These are phyloP conservation scores for Urophycis tenuis DNA, from an alignment of 2,797 vertebrate species.

Conservation along the genomic window DNA sequence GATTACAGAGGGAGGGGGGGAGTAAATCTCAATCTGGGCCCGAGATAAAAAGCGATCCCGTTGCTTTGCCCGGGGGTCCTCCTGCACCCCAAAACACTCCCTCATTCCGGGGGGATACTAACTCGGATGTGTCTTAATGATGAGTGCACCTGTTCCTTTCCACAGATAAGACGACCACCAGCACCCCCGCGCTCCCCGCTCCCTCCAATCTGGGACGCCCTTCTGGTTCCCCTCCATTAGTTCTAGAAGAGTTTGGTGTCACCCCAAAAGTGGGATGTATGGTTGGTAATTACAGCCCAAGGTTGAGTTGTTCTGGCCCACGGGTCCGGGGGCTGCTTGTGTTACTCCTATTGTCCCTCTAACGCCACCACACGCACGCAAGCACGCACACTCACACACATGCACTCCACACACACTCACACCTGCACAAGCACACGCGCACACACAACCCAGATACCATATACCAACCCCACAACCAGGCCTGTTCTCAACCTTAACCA, in stretches of 20 bases:
- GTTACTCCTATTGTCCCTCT: constrained; percentile 59
- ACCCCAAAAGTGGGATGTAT: constrained; percentile 78
- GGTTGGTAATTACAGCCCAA: constrained; percentile 74
- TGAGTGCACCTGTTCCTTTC: constrained; percentile 38
- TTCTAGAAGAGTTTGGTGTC: constrained; percentile 69
- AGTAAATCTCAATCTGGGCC: constrained; percentile 10
- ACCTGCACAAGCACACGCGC: no score
- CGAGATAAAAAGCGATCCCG: no score
- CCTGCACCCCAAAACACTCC: not conserved
- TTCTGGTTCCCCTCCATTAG: constrained; percentile 71
- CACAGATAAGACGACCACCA: not conserved
- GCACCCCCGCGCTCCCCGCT: not conserved
- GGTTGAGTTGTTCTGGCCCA: constrained; percentile 72
- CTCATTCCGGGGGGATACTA: constrained; percentile 2
- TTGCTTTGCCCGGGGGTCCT: not conserved
- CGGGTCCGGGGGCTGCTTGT: constrained; percentile 64
- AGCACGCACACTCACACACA: no score
- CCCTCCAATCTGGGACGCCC: constrained; percentile 53
- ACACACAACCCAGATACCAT: constrained; percentile 8
- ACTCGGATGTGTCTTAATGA: constrained; percentile 24
- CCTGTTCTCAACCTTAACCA: not conserved
- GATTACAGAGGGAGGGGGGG: constrained; percentile 3
- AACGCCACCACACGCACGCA: constrained; percentile 43
- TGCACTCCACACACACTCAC: no score
- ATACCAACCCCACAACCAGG: not conserved